phyloP scores from a whole-genome alignment of 2,888 invertebrate genomes.

The Copidosoma aretas region DNA sequence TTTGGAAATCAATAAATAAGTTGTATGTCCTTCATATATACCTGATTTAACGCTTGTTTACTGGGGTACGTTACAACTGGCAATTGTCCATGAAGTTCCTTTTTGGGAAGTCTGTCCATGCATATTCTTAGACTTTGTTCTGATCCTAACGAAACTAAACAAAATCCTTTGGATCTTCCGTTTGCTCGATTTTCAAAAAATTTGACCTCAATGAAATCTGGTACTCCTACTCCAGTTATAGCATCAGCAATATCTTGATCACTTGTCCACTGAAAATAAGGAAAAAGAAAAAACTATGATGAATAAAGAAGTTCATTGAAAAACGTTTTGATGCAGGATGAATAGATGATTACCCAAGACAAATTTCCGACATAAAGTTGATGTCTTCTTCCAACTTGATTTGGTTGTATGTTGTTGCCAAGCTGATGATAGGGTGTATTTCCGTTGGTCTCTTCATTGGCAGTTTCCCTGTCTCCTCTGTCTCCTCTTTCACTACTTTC shows the following conservation, averaged over 20 bases:
- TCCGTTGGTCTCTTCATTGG: conserved; percentile 76
- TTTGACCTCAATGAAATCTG: conserved; percentile 96
- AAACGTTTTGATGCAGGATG: neutral
- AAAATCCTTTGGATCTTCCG: conserved; percentile 98
- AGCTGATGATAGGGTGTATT: conserved; percentile 74
- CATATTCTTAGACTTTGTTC: conserved; percentile 88
- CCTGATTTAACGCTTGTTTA: conserved; percentile 80
- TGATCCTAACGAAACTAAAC: conserved; percentile 92
- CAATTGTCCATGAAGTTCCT: conserved; percentile 93
- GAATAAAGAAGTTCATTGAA: neutral
- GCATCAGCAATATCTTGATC: conserved; percentile 94
- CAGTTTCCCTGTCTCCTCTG: conserved; percentile 62
- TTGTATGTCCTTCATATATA: conserved; percentile 63
- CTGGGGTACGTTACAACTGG: conserved; percentile 95
- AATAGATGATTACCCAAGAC: conserved; percentile 82
- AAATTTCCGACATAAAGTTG: conserved; percentile 97
- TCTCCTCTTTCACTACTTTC: conserved; percentile 52
- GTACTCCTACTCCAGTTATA: conserved; percentile 85
- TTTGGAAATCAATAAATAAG: conserved; percentile 1
- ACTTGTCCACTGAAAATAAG: conserved; percentile 87
- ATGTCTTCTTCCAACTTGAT: conserved; percentile 78
- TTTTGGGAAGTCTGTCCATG: conserved; percentile 93
- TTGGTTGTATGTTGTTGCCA: conserved; percentile 74
- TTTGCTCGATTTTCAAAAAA: conserved; percentile 99
- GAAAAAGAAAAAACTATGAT: conserved; percentile 50